Conservation (phyloP, 2,113 vertebrate species). For the Sorex fumeus region DNA sequence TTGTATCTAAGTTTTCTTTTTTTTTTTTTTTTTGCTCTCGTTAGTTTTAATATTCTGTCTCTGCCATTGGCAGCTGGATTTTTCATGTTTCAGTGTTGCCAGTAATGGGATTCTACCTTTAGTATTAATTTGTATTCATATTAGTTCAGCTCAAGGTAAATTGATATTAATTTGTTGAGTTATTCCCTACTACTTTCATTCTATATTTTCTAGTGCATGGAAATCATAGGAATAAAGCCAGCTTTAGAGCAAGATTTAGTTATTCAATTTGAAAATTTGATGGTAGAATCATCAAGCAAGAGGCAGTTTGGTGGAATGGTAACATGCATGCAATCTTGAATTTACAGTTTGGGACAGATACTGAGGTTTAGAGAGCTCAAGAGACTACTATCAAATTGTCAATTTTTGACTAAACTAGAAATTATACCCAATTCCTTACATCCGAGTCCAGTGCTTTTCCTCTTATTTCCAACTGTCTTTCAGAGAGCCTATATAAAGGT, state of each 20-base stretch:
- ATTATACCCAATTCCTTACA: neutral
- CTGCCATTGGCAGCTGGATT: too few species aligned
- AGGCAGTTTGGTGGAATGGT: neutral
- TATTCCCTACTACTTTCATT: neutral
- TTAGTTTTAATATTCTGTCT: too few species aligned
- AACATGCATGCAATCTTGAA: neutral
- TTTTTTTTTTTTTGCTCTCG: too few species aligned
- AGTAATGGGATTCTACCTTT: too few species aligned
- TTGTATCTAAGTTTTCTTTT: too few species aligned
- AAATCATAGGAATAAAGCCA: neutral
- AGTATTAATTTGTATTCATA: neutral
- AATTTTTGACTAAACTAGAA: neutral
- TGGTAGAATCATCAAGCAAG: neutral
- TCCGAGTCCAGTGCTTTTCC: conserved; percentile 62
- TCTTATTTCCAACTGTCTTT: conserved; percentile 64
- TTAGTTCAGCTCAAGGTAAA: neutral
- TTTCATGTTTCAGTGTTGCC: neutral
- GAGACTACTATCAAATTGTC: neutral
- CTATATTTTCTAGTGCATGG: neutral
- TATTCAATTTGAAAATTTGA: neutral
- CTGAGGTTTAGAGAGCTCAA: neutral
- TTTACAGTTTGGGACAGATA: neutral
- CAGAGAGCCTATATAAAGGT: conserved; percentile 79
- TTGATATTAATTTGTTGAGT: neutral
- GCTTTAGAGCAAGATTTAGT: neutral